Percentiles rank a stretch among this genome's conserved stretches.
These are phyloP conservation scores for Tragopan temminckii DNA, from an alignment of 2,797 vertebrate genomes.

Conservation along the genomic window DNA sequence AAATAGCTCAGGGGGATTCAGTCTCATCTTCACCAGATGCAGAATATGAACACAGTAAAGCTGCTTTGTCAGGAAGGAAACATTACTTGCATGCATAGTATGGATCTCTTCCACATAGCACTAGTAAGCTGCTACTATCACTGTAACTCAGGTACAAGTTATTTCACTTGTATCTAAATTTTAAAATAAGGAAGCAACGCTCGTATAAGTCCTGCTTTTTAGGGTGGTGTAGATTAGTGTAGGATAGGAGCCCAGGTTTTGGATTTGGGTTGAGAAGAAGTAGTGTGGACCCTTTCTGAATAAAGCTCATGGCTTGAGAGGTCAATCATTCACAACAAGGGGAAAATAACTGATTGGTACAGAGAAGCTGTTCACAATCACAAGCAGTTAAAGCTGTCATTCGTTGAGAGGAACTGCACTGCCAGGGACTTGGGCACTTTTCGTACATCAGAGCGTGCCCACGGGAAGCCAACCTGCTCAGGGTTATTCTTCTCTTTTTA, in stretches of 20 bases:
- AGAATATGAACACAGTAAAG: not conserved
- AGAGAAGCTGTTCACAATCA: not conserved
- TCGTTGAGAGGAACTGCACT: not conserved
- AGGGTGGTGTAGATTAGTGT: not conserved
- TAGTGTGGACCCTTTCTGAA: not conserved
- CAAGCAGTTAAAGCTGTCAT: not conserved
- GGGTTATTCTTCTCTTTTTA: not conserved
- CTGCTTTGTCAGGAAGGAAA: not conserved
- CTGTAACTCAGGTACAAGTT: not conserved
- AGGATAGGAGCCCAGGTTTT: not conserved
- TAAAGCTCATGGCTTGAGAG: not conserved
- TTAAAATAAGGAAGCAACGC: not conserved
- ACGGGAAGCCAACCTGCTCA: not conserved
- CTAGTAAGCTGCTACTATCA: not conserved
- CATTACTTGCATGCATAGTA: not conserved
- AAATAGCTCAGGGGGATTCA: not conserved
- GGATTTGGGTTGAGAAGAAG: not conserved
- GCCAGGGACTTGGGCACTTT: not conserved
- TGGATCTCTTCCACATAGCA: not conserved
- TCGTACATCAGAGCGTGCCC: not conserved
- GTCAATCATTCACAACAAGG: not conserved
- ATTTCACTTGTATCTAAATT: not conserved
- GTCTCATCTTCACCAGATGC: not conserved
- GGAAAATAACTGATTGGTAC: not conserved
- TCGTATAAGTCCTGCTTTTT: not conserved